Evolutionary conservation across 2,888 invertebrate genomes (phyloP), one percentile per base, ranked within the genome.

Genomic region (Scaptomyza reducta): DNA sequence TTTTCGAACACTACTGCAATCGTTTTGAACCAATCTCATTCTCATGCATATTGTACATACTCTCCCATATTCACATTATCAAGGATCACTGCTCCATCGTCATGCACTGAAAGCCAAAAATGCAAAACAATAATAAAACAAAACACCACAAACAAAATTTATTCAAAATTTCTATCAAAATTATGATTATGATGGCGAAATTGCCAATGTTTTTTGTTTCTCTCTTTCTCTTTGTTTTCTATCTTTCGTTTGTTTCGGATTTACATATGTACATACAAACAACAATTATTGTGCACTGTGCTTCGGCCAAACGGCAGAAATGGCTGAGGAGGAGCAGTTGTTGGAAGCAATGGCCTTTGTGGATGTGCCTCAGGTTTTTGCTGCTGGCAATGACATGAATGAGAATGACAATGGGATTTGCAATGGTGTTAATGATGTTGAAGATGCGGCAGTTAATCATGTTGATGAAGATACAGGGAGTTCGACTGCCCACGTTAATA

Each of bases 141-240:
- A 27, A 49, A 51, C 55, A 40, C 6, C 38, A 46, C 27, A 11
- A 18, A 14, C 40, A 56, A 66, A 70, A 55, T 47, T 1, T 56
- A 57, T 56, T 82, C 81, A 46, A 81, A 84, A 81, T 84, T 81
- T 40, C 18, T 55, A 74, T 72, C 81, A 62, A 81, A 84, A 84
- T 84, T 81, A 31, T 51, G 50, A 63, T 49, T 53, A 54, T 56
- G 64, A 68, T 70, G 73, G 61, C 69, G 57, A 66, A 66, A 65
- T 54, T 71, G 67, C 66, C 44, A 69, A 67, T 68, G 45, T 67
- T 65, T 53, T 58, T 53, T 58, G 40, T 44, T 45, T 71, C 68
- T 80, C 65, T 72, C 50, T 68, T 72, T 81, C 77, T 77, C 70
- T 80, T 70, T 74, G 57, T 63, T 67, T 73, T 62, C 74, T 45